phyloP scores from a whole-genome alignment of 2,797 vertebrate species.

The Spheniscus humboldti region DNA sequence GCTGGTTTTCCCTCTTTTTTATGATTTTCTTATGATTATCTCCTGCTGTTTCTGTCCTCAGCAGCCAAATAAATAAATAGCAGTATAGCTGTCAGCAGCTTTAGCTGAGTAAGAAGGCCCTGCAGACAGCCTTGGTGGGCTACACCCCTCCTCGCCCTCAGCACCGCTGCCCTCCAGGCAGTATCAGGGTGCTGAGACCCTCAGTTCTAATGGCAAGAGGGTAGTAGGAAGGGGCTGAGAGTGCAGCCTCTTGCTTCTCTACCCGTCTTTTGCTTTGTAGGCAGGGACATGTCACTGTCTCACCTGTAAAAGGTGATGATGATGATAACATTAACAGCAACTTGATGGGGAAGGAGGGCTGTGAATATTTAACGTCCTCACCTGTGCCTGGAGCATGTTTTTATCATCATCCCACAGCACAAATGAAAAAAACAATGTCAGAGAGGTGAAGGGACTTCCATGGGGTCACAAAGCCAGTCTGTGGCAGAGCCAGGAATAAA shows the following conservation, averaged over 20 bases:
- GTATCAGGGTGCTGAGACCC: background rate
- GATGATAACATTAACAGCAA: background rate
- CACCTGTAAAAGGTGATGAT: background rate
- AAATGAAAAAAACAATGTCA: background rate
- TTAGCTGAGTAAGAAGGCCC: background rate
- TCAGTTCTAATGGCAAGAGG: background rate
- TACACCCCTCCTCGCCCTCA: background rate
- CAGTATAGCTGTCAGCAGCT: slow-evolving; percentile 32
- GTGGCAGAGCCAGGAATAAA: background rate
- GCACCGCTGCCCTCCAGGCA: background rate
- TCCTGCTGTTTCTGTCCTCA: slow-evolving; percentile 60
- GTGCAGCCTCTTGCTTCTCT: background rate
- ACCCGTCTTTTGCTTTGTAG: background rate
- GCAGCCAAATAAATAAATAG: slow-evolving; percentile 66
- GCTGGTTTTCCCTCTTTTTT: slow-evolving; percentile 55
- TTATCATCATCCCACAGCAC: background rate
- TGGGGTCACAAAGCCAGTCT: background rate
- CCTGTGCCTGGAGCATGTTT: background rate
- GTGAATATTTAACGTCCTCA: background rate
- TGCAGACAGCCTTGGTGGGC: background rate
- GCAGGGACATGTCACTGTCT: background rate
- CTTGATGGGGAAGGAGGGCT: background rate
- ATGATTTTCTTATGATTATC: slow-evolving; percentile 68
- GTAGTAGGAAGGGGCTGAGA: background rate
- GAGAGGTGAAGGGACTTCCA: background rate